Base-by-base conservation (phyloP, 2,113 vertebrate genomes). In the Pelodiscus sinensis region DNA sequence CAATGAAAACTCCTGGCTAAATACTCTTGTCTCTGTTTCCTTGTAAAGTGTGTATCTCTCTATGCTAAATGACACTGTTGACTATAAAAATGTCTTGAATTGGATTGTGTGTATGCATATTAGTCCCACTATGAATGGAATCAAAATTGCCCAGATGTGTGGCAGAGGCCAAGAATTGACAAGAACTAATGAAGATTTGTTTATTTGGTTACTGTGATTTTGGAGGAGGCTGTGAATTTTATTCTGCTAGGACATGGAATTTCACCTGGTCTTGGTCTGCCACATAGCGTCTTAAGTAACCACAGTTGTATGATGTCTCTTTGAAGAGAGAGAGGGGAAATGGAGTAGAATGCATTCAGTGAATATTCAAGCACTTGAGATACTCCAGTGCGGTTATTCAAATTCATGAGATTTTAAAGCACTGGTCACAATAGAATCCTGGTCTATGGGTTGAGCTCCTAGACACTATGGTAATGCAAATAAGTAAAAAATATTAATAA, bases 1-100 rank as follows among this genome's bases (percentile, higher is more conserved):
- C 60, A 84, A 9, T 82, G 84, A 82, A 80, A 88, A 90, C 79
- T 89, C 82, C 58, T 82, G 90, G 35, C 89, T 77, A 21, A 90
- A 88, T 62, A 65, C 4, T 22, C 27, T 8, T 57, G 81, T 91
- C 84, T 91, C 13, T 85, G 54, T 90, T 91, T 56, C 54, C 2
- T 10, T 60, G 77, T 2, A 54, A 19, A 85, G n/a, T n/a, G 56
- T 22, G 5, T 24, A 13, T 55, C 51, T 79, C 88, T 84, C 94
- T 62, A 11, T 90, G 80, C 84, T 80, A 51, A 75, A 62, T 87
- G 73, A 35, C 95, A 44, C 44, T 38, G 78, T 0, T 86, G 57
- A 84, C 44, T 83, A 50, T 0, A 1, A 83, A 82, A 57, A 51
- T 65, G 2, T 65, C 50, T 29, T 56, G 80, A 88, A 44, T 77